Evolutionary conservation across 2,797 vertebrate genomes (phyloP), one percentile per base, ranked within the genome.

Genomic region (Chiloscyllium punctatum): DNA sequence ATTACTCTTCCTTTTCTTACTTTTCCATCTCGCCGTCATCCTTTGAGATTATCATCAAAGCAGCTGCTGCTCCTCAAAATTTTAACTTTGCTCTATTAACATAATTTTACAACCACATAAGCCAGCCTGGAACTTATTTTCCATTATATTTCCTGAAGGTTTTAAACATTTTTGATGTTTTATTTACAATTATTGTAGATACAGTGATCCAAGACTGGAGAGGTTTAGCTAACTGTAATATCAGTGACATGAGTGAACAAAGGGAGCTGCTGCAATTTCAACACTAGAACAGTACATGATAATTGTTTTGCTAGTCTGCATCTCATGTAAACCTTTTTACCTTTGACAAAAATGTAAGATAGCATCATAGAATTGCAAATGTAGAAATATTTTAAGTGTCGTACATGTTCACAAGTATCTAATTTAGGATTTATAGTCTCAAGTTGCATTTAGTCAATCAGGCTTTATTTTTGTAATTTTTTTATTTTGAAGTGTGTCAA

Each of bases 391-490:
- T 92, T 25, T 71, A 25, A 8, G 53, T 94, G 69, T 74, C 42
- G 57, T 84, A 23, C 79, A 48, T 88, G 57, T 62, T 62, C 18
- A 30, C 9, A 48, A 62, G 33, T 94, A 94, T 74, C 69, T 25
- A 72, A 37, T 71, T 71, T 71, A 71, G 51, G 15, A 74, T 71
- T 94, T 42, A 62, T 25, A 16, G 91, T 25, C 0, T 42, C 37
- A 69, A 92, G 9, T 69, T 69, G 21, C n/a, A 92, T 69, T 69
- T 92, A 48, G n/a, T 68, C 90, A 92, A 92, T 92, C 90, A 69
- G 42, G 69, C 2, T 33, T 37, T 68, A 90, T 62, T 62, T 77
- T 90, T 90, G 86, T 27, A 62, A 33, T 90, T 30, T 62, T 90
- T 66, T 84, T 84, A 23, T 21, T 42, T 37, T 82, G 5, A 37